phyloP scores from a whole-genome alignment of 2,113 vertebrate genomes.

The Oreotrochilus melanogaster region DNA sequence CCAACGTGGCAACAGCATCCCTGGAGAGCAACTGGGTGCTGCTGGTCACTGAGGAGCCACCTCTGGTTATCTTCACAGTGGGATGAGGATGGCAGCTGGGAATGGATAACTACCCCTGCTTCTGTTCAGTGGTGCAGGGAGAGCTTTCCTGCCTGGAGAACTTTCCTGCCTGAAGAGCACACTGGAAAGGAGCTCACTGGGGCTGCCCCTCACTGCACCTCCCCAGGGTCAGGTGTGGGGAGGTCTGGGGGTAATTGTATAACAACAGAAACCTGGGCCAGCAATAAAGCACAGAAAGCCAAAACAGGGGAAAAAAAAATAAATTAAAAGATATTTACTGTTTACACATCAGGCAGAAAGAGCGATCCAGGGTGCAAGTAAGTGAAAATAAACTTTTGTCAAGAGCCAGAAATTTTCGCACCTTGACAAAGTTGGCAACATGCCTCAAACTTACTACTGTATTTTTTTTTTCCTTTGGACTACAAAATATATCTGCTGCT shows the following conservation, averaged over 20 bases:
- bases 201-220: rapidly evolving
- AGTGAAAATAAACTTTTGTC: slow-evolving; percentile 29
- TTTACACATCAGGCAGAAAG: neutral
- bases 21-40: neutral
- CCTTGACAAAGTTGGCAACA: neutral
- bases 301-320: rapidly evolving
- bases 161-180: neutral
- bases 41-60: neutral
- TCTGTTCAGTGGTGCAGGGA: rapidly evolving
- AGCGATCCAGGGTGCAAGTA: neutral
- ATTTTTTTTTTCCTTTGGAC: neutral
- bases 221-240: neutral
- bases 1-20: rapidly evolving
- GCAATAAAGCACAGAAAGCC: neutral
- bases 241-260: rapidly evolving
- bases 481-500: neutral
- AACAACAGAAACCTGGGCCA: neutral
- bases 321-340: neutral
- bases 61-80: rapidly evolving
- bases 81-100: neutral
- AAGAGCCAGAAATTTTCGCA: slow-evolving; percentile 1
- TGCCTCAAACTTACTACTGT: neutral
- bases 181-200: rapidly evolving
- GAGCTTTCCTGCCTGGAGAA: neutral
- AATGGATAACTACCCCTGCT: rapidly evolving